Base-by-base conservation (phyloP, 2,888 invertebrate genomes). In the Coelinius sp. region DNA sequence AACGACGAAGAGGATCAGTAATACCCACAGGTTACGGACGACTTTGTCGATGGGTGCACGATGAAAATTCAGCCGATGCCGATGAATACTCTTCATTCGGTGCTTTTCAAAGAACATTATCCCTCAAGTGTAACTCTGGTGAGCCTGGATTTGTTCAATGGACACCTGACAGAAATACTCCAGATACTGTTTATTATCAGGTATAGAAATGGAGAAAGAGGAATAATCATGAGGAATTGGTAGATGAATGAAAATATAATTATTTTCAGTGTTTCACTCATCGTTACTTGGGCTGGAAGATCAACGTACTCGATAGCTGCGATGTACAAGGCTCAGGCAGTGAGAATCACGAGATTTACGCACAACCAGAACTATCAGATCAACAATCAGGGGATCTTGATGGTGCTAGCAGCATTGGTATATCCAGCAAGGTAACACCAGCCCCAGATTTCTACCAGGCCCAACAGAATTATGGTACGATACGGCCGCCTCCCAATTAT, bases 271-370 rank as follows among this genome's bases (percentile, higher is more conserved):
- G 97, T 87, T 97, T 93, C 90, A 94, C 96, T 3, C 97, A 97
- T 88, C 94, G 97, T 75, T 93, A 97, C 86, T 92, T 98, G 83
- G 98, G 98, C 63, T 97, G 97, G 96, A 97, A 96, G 89, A 97
- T 98, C 81, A 94, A 95, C 87, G 96, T 98, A 0, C 90, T 94
- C 76, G 97, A 98, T 86, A 90, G 91, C 56, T 97, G 96, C 83
- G 94, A 95, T 77, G 87, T 85, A 17, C 83, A 78, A 17, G 63
- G 72, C 0, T 90, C 90, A 56, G 91, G 90, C 22, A 92, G 92
- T 74, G 91, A 92, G 74, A 87, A 85, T 49, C 88, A 88, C 71
- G 91, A 91, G 81, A 90, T 91, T 66, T 90, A 89, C 79, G 89
- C 88, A 12, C 86, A 89, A 77, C 88, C 89, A 3, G 89, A 90